A percentile compares a stretch with the other conserved stretches of the same genome.
phyloP scores from a whole-genome alignment of 2,888 invertebrate genomes.

The Diplazon laetatorius region DNA sequence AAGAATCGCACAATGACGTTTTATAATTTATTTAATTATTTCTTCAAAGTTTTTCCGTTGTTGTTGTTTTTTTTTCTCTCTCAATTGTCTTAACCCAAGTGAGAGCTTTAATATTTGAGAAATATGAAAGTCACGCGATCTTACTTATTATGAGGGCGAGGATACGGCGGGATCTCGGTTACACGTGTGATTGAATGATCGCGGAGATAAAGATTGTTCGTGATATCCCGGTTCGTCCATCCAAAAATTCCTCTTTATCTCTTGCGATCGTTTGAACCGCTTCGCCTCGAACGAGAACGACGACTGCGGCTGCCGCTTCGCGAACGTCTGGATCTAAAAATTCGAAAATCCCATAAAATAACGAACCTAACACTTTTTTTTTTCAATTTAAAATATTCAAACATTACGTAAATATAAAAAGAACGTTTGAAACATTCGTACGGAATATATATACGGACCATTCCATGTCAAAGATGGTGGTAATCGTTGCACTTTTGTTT shows the following conservation, averaged over 20 bases:
- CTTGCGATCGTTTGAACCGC: conserved; percentile 81
- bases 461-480: no score
- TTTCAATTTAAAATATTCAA: no score
- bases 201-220: conserved; percentile 35
- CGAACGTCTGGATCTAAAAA: conserved; percentile 78
- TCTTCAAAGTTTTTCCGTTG: not conserved
- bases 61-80: not conserved
- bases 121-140: conserved; percentile 62
- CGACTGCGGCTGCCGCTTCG: conserved; percentile 79
- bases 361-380: no score
- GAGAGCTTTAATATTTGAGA: conserved; percentile 54
- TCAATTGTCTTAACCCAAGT: conserved; percentile 45
- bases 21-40: conserved; percentile 8
- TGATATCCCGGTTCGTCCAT: conserved; percentile 38
- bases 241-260: conserved; percentile 72
- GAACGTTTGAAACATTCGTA: no score
- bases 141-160: conserved; percentile 56
- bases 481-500: no score
- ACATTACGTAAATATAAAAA: no score
- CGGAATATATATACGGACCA: no score
- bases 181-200: conserved; percentile 43
- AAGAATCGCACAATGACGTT: conserved; percentile 31
- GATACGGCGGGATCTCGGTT: conserved; percentile 43
- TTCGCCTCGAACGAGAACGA: conserved; percentile 80
- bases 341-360: not conserved